Base-by-base conservation (phyloP, 1,140 invertebrate species). In the Drosophila arawakana region DNA sequence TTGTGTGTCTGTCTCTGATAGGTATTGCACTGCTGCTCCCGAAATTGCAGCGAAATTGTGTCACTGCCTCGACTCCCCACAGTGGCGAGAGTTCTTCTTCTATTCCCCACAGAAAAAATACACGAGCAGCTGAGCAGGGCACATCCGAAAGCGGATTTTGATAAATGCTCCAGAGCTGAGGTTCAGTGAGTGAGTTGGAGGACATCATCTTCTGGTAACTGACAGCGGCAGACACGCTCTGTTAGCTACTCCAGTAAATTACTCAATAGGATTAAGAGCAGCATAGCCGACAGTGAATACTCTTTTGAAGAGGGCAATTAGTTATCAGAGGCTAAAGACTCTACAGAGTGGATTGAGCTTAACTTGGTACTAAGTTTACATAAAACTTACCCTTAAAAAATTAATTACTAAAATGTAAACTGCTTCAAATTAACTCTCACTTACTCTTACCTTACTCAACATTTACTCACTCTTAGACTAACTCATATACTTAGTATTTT, bases 141-240 rank as follows among this genome's bases (percentile, higher is more conserved):
- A 30, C 58, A 46, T 44, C 61, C 30, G 50, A 59, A 69, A 73
- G 81, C 67, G 77, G 78, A 80, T 80, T 83, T 85, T 84, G 81
- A 84, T 85, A 81, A 88, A 88, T 86, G 80, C 83, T 88, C 61
- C 68, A 55, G 67, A 65, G 66, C 30, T n/a, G 39, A 68, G 83
- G 80, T 69, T 81, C 79, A 68, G 41, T 73, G 66, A 76, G 44
- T 47, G 46, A 55, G 35, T 11, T 15, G 7, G 13, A 55, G 52
- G 46, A 47, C 46, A 46, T 49, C 39, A 59, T 65, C 30, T 25
- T 35, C 10, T 54, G 62, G 59, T 39, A 59, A 41, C 54, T 59
- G 60, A 68, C 39, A 30, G 46, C 21, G 37, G 67, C 61, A 50
- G 63, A 37, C 41, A 5, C 15, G 2, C 39, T n/a, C 10, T 11